Conservation (phyloP, 2,113 vertebrate species). For the Anguilla japonica region DNA sequence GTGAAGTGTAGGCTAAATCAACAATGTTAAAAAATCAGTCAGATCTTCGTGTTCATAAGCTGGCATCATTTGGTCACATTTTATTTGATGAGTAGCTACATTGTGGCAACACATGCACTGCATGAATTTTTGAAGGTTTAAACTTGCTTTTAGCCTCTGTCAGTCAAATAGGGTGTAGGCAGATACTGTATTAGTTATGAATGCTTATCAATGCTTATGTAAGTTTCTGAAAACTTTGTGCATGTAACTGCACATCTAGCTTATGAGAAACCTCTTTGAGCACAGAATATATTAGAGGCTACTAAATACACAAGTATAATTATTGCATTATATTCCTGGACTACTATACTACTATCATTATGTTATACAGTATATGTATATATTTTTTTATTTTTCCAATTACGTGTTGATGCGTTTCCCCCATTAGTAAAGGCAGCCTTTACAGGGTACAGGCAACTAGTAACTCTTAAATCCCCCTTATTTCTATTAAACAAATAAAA, state of each 20-base stretch:
- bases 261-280: no score
- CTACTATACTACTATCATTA: no score
- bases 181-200: background rate
- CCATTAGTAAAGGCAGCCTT: no score
- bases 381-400: no score
- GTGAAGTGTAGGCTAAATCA: background rate
- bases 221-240: background rate
- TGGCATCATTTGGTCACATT: background rate
- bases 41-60: background rate
- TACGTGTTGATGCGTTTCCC: no score
- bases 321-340: no score
- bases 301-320: no score
- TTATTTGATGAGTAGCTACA: background rate
- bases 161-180: background rate
- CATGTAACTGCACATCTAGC: background rate
- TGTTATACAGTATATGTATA: no score
- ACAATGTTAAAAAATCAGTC: conserved; percentile 10
- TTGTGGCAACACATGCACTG: background rate
- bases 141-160: background rate
- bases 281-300: no score
- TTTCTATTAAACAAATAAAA: no score
- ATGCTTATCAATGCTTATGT: background rate
- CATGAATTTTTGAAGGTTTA: background rate
- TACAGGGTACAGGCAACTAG: no score
- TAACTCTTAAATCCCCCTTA: no score